phyloP scores from a whole-genome alignment of 2,113 vertebrate genomes.

The Parotia lawesii region DNA sequence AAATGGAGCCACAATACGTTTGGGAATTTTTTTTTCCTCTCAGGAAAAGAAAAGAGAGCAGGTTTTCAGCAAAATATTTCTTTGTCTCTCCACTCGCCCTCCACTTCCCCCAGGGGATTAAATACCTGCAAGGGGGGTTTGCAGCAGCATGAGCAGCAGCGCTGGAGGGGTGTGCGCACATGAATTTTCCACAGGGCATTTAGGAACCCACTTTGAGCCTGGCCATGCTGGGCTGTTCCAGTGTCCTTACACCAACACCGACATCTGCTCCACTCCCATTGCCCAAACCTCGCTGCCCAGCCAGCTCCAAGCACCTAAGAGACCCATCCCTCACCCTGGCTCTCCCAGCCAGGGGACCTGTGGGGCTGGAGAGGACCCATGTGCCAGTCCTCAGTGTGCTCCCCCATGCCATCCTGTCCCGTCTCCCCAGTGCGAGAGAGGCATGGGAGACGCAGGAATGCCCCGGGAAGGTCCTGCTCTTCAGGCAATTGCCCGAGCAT shows the following conservation, averaged over 20 bases:
- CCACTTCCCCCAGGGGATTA: not conserved
- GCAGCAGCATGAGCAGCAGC: not conserved
- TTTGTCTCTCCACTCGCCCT: not conserved
- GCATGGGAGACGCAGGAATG: fast-evolving
- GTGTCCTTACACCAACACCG: not conserved
- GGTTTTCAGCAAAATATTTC: not conserved
- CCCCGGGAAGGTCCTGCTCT: not conserved
- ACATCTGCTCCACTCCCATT: not conserved
- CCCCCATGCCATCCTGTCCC: too few relatives aligned
- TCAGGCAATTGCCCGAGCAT: not conserved
- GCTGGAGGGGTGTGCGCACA: fast-evolving
- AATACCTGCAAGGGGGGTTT: not conserved
- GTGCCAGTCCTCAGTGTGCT: not conserved
- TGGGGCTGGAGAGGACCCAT: not conserved
- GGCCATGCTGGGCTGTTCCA: not conserved
- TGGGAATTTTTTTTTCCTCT: not conserved
- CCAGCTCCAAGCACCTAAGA: not conserved
- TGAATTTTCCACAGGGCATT: not conserved
- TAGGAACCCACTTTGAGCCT: not conserved
- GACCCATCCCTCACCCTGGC: not conserved
- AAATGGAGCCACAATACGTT: not conserved
- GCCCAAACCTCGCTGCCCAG: not conserved
- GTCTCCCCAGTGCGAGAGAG: not conserved
- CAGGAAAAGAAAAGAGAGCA: not conserved
- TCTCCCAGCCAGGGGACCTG: not conserved